Evolutionary conservation across 2,113 vertebrate genomes (phyloP), one percentile per base, ranked within the genome.

Genomic region (Benitochromis conjunctus): DNA sequence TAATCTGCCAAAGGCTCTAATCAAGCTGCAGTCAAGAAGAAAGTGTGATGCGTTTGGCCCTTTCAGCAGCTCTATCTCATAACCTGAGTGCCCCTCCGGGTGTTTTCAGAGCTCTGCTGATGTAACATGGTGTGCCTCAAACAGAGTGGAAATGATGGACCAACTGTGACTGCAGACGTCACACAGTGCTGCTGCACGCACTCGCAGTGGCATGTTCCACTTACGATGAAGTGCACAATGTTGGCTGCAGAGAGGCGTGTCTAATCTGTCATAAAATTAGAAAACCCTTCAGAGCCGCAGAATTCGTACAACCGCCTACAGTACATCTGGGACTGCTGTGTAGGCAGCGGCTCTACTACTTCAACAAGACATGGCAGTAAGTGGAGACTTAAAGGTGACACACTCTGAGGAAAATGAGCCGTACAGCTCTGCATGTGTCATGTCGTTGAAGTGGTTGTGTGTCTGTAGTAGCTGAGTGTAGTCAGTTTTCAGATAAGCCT

Each of bases 231-330:
- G 81, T 81, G 92, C 86, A 90, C 90, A 43, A 55, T 69, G 86
- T 80, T 46, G 82, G 86, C 91, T 87, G 91, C 89, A 88, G 34
- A 85, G 90, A 88, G 84, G 87, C 81, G 84, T 85, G 87, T 86
- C 85, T 93, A 91, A 92, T 92, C 64, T 34, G 90, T 74, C 77
- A 88, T 79, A 83, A 87, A 91, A 89, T 88, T 83, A 89, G 89
- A 92, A 90, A 86, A 82, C 69, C 71, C 77, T 79, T 81, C 79
- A 84, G 48, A 60, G 71, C 69, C 26, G 3, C 69, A 76, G 43
- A 87, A 51, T 81, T 80, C 41, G 62, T 26, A 9, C 9, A 51
- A 31, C 71, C 79, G 80, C 78, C 56, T 48, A 19, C 76, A 12
- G 79, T 53, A 26, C 80, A 81, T 84, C 64, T 80, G 64, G 86